phyloP scores from a whole-genome alignment of 2,888 invertebrate species.

The Eupithecia inturbata region DNA sequence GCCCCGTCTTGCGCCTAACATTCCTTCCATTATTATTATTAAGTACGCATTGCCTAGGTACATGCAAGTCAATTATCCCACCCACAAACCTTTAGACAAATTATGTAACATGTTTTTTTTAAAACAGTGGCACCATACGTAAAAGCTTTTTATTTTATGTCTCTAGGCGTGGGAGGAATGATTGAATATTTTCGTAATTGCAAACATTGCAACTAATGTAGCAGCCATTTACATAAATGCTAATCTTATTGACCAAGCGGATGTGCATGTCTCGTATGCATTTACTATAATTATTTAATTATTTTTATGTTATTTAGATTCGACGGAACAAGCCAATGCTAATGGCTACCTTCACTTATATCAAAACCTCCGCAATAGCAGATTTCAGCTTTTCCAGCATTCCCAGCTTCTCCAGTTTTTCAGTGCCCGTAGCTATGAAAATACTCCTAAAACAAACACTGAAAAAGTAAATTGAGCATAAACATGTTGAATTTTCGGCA shows the following conservation, averaged over 20 bases:
- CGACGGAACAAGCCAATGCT: slow-evolving; percentile 13
- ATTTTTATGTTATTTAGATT: slow-evolving; percentile 14
- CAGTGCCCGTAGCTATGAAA: no score
- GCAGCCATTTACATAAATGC: slow-evolving; percentile 20
- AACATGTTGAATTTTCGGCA: no score
- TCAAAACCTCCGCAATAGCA: background rate
- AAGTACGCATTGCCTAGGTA: no score
- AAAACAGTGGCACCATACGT: background rate
- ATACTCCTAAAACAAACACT: no score
- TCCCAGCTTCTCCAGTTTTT: no score
- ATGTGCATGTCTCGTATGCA: slow-evolving; percentile 17
- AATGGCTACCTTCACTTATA: slow-evolving; percentile 9
- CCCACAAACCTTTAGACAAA: no score
- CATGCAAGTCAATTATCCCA: no score
- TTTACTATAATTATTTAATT: slow-evolving; percentile 12
- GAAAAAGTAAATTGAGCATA: no score
- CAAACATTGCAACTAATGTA: slow-evolving; percentile 18
- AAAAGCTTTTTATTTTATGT: background rate
- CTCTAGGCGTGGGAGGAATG: slow-evolving; percentile 22
- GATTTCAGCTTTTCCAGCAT: no score
- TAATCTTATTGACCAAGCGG: slow-evolving; percentile 29
- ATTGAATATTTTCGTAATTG: slow-evolving; percentile 22
- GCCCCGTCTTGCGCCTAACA: no score
- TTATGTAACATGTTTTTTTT: background rate
- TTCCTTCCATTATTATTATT: no score